Evolutionary conservation across 2,113 vertebrate genomes (phyloP).

Genomic region (Sebastes schlegelii): DNA sequence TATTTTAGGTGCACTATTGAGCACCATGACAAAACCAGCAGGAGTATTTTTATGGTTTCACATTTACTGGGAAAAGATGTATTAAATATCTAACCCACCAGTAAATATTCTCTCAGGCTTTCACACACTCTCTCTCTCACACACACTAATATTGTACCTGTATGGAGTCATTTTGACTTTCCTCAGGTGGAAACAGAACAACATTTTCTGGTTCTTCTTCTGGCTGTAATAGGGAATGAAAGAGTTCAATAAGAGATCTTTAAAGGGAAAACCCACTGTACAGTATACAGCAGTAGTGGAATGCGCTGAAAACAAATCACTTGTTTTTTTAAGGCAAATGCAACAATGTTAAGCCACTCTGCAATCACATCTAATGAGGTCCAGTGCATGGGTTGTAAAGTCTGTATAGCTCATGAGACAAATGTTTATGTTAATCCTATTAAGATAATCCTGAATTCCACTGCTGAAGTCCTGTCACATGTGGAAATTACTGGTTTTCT

Average conservation of each 20-base stretch:
- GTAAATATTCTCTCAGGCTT: background rate
- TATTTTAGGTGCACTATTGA: background rate
- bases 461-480: slow-evolving; percentile 37
- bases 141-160: slow-evolving; percentile 62
- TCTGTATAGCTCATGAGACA: slow-evolving; percentile 41
- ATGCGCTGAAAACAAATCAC: background rate
- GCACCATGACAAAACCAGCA: background rate
- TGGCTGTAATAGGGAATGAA: slow-evolving; percentile 75
- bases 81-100: background rate
- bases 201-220: slow-evolving; percentile 82
- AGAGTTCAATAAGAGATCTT: slow-evolving; percentile 31
- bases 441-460: slow-evolving; percentile 75
- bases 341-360: slow-evolving; percentile 32
- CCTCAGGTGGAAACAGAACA: slow-evolving; percentile 80
- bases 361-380: background rate
- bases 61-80: background rate
- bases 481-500: slow-evolving; percentile 21
- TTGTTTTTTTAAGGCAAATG: slow-evolving; percentile 9
- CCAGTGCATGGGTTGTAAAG: background rate
- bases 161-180: slow-evolving; percentile 59
- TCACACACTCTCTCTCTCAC: background rate
- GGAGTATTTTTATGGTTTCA: background rate
- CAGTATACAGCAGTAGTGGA: background rate
- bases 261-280: background rate
- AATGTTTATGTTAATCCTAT: slow-evolving; percentile 74